A percentile compares a stretch with the other conserved stretches of the same genome.
phyloP scores from a whole-genome alignment of 2,113 vertebrate species.

The Aix galericulata region DNA sequence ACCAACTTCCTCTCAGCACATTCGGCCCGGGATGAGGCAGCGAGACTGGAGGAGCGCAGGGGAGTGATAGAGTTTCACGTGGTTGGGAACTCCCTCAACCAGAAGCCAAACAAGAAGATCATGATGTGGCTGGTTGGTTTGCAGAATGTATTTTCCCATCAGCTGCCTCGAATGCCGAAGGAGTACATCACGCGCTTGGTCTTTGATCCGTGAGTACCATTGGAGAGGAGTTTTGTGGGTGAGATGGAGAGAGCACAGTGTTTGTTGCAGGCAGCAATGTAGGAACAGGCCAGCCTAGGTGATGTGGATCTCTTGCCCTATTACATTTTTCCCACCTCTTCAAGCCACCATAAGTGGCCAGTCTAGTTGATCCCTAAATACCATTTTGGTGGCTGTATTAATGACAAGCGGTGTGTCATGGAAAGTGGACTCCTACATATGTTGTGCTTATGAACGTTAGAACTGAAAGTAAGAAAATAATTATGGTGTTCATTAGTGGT shows the following conservation, averaged over 20 bases:
- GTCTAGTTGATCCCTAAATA: background rate
- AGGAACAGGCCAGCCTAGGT: background rate
- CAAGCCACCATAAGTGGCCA: background rate
- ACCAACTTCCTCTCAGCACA: constrained; percentile 94
- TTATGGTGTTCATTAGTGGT: background rate
- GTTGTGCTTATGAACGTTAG: background rate
- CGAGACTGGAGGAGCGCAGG: constrained; percentile 91
- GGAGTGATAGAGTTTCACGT: constrained; percentile 98
- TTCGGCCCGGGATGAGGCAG: constrained; percentile 93
- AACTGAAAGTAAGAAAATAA: background rate
- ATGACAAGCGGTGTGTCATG: background rate
- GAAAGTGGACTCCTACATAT: background rate
- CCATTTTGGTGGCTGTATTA: background rate
- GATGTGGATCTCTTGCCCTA: background rate
- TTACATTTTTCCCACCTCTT: background rate
- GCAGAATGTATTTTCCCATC: constrained; percentile 98
- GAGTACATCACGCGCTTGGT: constrained; percentile 98
- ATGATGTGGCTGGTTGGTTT: constrained; percentile 98
- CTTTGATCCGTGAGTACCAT: constrained; percentile 91
- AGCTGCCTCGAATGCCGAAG: constrained; percentile 98
- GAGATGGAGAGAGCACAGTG: background rate
- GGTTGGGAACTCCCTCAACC: constrained; percentile 94
- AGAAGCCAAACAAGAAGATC: constrained; percentile 97
- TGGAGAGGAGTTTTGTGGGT: background rate
- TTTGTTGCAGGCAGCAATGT: background rate